Percentiles rank a stretch among this genome's conserved stretches.
These are phyloP conservation scores for Hippoglossus stenolepis DNA, from an alignment of 2,113 vertebrate genomes.

Conservation along the genomic window DNA sequence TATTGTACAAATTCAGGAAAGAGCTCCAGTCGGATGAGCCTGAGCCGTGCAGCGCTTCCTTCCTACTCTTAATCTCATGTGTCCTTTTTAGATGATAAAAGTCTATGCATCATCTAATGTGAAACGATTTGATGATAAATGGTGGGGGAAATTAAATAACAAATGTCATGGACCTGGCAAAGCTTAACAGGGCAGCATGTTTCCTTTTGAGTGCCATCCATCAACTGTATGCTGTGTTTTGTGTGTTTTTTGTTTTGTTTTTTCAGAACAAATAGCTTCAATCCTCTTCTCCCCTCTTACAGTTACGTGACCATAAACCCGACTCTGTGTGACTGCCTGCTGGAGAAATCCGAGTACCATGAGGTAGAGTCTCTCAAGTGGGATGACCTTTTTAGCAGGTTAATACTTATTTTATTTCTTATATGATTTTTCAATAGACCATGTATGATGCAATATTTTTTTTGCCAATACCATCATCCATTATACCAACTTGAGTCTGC, in stretches of 20 bases:
- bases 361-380: conserved; percentile 87
- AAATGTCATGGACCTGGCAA: not conserved
- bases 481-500: not conserved
- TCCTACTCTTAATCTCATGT: conserved; percentile 8
- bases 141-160: conserved; percentile 1
- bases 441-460: too few species aligned
- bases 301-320: conserved; percentile 92
- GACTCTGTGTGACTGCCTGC: conserved; percentile 90
- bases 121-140: conserved; percentile 5
- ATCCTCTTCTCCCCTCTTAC: not conserved
- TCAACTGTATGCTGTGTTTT: not conserved
- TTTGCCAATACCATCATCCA: not conserved
- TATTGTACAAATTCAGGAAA: not conserved
- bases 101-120: not conserved
- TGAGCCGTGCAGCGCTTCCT: not conserved
- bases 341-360: conserved; percentile 92
- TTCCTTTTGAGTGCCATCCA: not conserved
- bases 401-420: conserved; percentile 11
- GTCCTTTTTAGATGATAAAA: conserved; percentile 4
- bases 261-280: not conserved
- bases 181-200: conserved; percentile 3
- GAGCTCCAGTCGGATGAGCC: not conserved
- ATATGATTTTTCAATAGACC: not conserved
- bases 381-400: conserved; percentile 95
- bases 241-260: not conserved